A percentile compares a stretch with the other conserved stretches of the same genome.
Conservation (phyloP, 2,888 invertebrate species). For the Thera obeliscata region DNA sequence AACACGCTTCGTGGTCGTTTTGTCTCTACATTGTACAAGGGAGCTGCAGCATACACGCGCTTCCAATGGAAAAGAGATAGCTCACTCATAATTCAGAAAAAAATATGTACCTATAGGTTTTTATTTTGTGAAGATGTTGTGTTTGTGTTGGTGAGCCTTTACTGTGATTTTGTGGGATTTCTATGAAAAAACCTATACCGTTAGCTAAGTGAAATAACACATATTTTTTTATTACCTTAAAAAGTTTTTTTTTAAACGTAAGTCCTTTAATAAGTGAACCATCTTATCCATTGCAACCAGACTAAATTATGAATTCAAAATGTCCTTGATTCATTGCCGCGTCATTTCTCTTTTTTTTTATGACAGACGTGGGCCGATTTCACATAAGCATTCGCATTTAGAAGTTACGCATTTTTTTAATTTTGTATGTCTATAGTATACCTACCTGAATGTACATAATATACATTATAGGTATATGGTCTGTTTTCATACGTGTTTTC, state of each 20-base stretch:
- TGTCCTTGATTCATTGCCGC: constrained; percentile 54
- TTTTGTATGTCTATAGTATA: too few species aligned
- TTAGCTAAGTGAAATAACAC: too few species aligned
- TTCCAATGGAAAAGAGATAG: constrained; percentile 12
- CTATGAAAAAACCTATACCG: too few species aligned
- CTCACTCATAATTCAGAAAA: constrained; percentile 1
- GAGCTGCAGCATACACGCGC: constrained; percentile 32
- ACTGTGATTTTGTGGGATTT: too few species aligned
- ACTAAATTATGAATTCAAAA: constrained; percentile 69
- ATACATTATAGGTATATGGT: too few species aligned
- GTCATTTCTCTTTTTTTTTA: constrained; percentile 46
- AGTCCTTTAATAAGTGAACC: constrained; percentile 13
- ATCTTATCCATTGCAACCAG: constrained; percentile 23
- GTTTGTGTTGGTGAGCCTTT: too few species aligned
- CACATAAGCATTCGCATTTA: constrained; percentile 38
- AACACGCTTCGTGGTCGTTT: constrained; percentile 57
- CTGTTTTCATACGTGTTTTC: too few species aligned
- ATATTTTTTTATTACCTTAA: too few species aligned
- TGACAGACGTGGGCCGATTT: constrained; percentile 45
- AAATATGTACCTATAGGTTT: background rate
- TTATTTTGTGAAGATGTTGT: too few species aligned
- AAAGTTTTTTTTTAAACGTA: too few species aligned
- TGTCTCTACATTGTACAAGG: constrained; percentile 48
- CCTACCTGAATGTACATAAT: too few species aligned
- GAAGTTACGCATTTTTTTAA: constrained; percentile 14